These are phyloP conservation scores for Pomacea canaliculata DNA, from an alignment of 2,888 invertebrate species.

Conservation along the genomic window DNA sequence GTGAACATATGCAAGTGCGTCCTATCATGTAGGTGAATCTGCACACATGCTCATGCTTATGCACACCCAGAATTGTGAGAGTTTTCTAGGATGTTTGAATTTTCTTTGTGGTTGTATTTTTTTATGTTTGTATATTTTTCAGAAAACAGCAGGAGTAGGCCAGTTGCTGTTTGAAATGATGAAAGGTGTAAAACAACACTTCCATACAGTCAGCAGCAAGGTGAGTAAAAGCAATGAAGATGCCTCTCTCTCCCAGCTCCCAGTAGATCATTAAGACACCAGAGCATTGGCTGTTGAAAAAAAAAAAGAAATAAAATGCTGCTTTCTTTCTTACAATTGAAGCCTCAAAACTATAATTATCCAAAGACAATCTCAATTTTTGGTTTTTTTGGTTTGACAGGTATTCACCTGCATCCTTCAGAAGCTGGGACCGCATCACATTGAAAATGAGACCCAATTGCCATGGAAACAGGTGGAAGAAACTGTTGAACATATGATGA, in stretches of 20 bases:
- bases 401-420: conserved; percentile 80
- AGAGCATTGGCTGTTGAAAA: no score
- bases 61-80: no score
- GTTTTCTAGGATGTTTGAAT: no score
- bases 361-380: no score
- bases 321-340: no score
- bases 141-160: conserved; percentile 86
- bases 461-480: conserved; percentile 76
- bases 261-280: not conserved
- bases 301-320: no score
- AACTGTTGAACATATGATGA: conserved; percentile 78
- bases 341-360: no score
- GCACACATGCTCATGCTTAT: not conserved
- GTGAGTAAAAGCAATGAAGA: conserved; percentile 47
- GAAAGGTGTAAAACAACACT: conserved; percentile 84
- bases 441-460: conserved; percentile 64
- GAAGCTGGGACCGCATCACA: conserved; percentile 56
- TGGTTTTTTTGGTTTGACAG: conserved; percentile 42
- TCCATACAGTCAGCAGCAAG: conserved; percentile 84
- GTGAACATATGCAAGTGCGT: not conserved
- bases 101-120: not conserved
- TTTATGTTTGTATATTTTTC: no score
- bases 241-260: not conserved
- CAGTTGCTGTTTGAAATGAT: conserved; percentile 89
- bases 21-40: not conserved